These are phyloP conservation scores for Tipula lateralis DNA, from an alignment of 2,888 invertebrate genomes.

Conservation along the genomic window DNA sequence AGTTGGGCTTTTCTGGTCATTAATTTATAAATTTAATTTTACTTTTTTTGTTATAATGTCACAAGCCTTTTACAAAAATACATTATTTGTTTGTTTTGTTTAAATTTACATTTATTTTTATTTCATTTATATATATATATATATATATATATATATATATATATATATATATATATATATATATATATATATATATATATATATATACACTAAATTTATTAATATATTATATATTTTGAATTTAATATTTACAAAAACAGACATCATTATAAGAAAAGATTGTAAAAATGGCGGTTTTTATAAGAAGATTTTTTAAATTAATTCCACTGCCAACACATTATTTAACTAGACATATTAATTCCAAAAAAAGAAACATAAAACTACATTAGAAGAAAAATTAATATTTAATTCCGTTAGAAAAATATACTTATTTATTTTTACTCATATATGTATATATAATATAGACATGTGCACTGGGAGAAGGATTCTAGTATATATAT, in stretches of 20 bases:
- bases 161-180: background rate
- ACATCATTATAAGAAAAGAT: too few relatives aligned
- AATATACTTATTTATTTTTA: background rate
- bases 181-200: background rate
- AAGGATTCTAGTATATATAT: background rate
- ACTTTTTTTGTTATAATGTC: background rate
- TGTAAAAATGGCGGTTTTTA: background rate
- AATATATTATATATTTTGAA: constrained; percentile 9
- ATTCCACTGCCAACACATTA: background rate
- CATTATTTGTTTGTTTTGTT: background rate
- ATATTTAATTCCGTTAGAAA: background rate
- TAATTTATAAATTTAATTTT: background rate
- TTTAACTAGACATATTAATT: background rate
- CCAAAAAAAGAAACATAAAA: background rate
- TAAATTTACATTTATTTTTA: background rate
- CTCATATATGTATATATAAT: background rate
- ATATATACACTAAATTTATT: background rate
- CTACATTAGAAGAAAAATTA: background rate
- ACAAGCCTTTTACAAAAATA: constrained; percentile 24
- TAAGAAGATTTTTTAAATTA: background rate
- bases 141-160: background rate
- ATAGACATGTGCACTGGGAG: constrained; percentile 19
- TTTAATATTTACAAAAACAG: constrained; percentile 24
- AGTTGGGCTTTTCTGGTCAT: background rate
- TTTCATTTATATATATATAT: background rate